Percentiles rank a stretch among this genome's conserved stretches.
Conservation (phyloP, 2,888 invertebrate genomes). For the Synanthedon myopaeformis region DNA sequence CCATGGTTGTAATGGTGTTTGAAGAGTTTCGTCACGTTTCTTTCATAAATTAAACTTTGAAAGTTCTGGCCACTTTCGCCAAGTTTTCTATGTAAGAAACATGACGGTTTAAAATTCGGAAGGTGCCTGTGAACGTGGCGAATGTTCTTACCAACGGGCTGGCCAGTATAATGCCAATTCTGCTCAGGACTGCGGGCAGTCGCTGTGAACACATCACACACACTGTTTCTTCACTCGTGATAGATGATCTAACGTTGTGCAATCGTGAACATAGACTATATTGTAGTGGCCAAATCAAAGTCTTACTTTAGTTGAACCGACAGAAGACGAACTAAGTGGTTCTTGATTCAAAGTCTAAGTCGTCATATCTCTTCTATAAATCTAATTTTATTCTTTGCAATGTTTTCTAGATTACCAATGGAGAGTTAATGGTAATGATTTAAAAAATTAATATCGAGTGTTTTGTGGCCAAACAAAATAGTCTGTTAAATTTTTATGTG, state of each 20-base stretch:
- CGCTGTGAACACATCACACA: conserved; percentile 86
- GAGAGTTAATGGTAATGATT: background rate
- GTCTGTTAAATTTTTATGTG: conserved; percentile 29
- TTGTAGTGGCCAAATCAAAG: conserved; percentile 45
- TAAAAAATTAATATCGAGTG: background rate
- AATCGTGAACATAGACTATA: conserved; percentile 58
- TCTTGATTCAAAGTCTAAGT: conserved; percentile 7
- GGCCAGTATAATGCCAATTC: conserved; percentile 96
- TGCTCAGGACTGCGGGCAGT: conserved; percentile 95
- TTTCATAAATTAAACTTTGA: background rate
- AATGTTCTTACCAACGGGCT: conserved; percentile 90
- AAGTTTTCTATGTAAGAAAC: conserved; percentile 20
- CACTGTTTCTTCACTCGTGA: conserved; percentile 69
- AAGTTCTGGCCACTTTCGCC: background rate
- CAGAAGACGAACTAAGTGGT: background rate
- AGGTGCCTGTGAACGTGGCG: conserved; percentile 64
- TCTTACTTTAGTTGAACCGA: background rate
- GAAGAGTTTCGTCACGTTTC: conserved; percentile 17
- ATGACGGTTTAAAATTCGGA: conserved; percentile 48
- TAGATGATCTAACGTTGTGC: conserved; percentile 59
- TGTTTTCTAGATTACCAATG: conserved; percentile 38
- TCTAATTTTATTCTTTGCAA: conserved; percentile 42
- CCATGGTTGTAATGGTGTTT: conserved; percentile 23
- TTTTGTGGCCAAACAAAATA: conserved; percentile 62
- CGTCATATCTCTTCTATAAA: background rate